Evolutionary conservation across 2,888 invertebrate species (phyloP).

Genomic region (Leptinotarsa peninsularis): DNA sequence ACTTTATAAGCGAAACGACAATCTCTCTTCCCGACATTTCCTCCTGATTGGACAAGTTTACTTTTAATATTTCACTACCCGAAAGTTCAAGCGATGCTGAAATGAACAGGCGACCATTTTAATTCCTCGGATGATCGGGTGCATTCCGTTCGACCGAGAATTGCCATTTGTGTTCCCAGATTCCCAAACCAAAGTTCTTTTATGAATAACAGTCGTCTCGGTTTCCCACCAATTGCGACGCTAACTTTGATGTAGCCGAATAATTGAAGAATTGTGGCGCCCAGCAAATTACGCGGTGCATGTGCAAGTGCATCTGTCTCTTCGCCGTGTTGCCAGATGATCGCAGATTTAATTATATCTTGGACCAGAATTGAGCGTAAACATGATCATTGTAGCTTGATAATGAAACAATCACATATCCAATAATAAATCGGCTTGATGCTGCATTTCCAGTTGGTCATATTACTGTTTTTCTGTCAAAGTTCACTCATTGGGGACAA

Average conservation of each 20-base stretch:
- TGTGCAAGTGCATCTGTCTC: constrained; percentile 25
- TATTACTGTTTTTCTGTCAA: too few species aligned
- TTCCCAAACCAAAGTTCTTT: neutral
- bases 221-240: constrained; percentile 16
- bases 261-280: constrained; percentile 27
- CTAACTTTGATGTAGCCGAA: constrained; percentile 24
- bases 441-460: too few species aligned
- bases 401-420: neutral
- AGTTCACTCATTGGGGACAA: too few species aligned
- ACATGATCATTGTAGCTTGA: neutral
- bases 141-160: constrained; percentile 4
- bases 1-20: neutral
- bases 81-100: neutral
- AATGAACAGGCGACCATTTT: constrained; percentile 5
- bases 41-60: constrained; percentile 2
- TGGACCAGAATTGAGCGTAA: constrained; percentile 4
- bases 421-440: neutral
- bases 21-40: constrained; percentile 4
- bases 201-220: constrained; percentile 12
- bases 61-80: constrained; percentile 5
- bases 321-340: constrained; percentile 17
- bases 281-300: constrained; percentile 18
- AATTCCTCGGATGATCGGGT: neutral
- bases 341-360: constrained; percentile 18
- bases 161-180: constrained; percentile 2